Evolutionary conservation across 1,140 invertebrate genomes (phyloP).

Genomic region (Papilio xuthus): DNA sequence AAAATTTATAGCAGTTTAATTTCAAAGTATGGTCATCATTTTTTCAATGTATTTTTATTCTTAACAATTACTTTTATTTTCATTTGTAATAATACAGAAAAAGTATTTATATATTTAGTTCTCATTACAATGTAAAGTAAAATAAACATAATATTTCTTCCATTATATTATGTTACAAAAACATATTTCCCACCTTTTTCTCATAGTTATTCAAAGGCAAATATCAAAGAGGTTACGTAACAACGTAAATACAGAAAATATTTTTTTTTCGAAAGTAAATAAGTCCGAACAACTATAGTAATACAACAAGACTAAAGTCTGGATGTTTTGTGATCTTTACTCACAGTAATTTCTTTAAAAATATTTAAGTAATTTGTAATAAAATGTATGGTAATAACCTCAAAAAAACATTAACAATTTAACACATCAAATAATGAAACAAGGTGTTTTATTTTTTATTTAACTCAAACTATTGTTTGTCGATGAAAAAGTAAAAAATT

Average conservation of each 20-base stretch:
- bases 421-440: not conserved
- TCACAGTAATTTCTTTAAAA: not conserved
- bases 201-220: not conserved
- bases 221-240: not conserved
- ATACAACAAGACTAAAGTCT: not conserved
- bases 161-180: not conserved
- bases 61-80: not conserved
- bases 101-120: not conserved
- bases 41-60: not conserved
- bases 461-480: too few relatives aligned
- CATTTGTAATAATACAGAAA: not conserved
- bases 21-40: too few relatives aligned
- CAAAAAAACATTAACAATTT: not conserved
- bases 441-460: too few relatives aligned
- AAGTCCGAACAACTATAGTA: not conserved
- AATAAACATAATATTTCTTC: not conserved
- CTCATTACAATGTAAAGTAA: slow-evolving; percentile 9
- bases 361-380: not conserved
- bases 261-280: not conserved
- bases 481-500: too few relatives aligned
- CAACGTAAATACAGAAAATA: not conserved
- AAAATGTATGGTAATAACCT: not conserved
- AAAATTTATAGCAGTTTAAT: too few relatives aligned
- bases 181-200: not conserved
- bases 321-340: too few relatives aligned